phyloP scores from a whole-genome alignment of 2,113 vertebrate genomes.

The Deroptyus accipitrinus region DNA sequence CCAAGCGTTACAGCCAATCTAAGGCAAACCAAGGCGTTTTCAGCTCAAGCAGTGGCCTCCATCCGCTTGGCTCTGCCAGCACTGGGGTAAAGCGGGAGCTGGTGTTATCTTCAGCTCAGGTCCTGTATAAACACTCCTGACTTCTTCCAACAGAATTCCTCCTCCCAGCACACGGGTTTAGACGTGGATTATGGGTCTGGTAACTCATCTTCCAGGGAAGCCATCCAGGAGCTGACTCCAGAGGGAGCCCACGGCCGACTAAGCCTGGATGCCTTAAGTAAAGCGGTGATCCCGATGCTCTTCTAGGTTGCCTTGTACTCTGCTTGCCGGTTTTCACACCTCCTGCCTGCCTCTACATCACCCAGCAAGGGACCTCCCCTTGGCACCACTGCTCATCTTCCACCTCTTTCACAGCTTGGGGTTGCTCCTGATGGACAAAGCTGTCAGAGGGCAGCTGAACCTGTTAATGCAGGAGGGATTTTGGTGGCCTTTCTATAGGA shows the following conservation, averaged over 20 bases:
- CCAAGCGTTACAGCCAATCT: rapidly evolving
- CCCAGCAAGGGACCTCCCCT: neutral
- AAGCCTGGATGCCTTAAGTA: neutral
- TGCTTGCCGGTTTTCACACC: neutral
- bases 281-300: rapidly evolving
- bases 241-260: neutral
- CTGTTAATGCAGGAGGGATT: neutral
- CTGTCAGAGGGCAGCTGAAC: neutral
- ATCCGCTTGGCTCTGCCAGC: neutral
- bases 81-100: neutral
- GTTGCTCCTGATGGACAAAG: neutral
- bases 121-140: neutral
- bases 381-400: rapidly evolving
- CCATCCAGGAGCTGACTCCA: constrained; percentile 72
- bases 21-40: neutral
- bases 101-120: no score
- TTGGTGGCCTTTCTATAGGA: neutral
- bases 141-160: constrained; percentile 76
- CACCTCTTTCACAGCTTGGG: neutral
- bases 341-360: neutral
- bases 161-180: constrained; percentile 66
- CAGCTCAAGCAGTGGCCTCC: neutral
- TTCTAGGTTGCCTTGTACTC: rapidly evolving
- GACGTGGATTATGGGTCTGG: constrained; percentile 74
- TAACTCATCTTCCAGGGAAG: constrained; percentile 77